These are phyloP conservation scores for Plecotus auritus DNA, from an alignment of 2,113 vertebrate genomes.

Conservation along the genomic window DNA sequence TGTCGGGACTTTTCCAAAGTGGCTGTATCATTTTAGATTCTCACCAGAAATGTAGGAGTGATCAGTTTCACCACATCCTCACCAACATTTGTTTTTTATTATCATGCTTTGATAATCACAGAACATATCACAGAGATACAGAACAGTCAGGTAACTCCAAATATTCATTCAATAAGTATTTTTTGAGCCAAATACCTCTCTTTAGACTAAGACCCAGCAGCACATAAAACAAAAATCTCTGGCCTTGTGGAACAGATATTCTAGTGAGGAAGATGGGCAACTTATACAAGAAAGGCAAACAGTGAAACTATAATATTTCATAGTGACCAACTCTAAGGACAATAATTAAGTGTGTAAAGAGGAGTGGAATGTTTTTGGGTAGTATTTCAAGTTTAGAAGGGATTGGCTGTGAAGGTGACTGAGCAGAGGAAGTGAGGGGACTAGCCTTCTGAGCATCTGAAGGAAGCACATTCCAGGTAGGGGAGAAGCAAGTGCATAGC, in stretches of 20 bases:
- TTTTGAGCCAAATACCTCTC: not conserved
- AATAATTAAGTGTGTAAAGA: not conserved
- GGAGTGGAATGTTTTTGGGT: not conserved
- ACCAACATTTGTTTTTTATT: not conserved
- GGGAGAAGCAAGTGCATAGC: not conserved
- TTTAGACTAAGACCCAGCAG: not conserved
- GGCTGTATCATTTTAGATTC: not conserved
- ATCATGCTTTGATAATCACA: not conserved
- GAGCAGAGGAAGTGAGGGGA: not conserved
- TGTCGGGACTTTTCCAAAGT: not conserved
- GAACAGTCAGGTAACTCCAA: not conserved
- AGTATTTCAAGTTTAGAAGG: not conserved
- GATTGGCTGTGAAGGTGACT: not conserved
- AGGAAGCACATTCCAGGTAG: rapidly evolving
- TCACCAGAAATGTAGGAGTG: not conserved
- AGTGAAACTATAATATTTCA: not conserved
- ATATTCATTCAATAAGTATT: not conserved
- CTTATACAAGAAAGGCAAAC: not conserved
- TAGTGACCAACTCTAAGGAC: not conserved
- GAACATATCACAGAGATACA: not conserved
- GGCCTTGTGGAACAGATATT: not conserved
- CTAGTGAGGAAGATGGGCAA: not conserved
- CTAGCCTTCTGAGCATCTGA: not conserved
- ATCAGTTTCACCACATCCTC: not conserved
- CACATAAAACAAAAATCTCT: not conserved